These are phyloP conservation scores for Ardeotis arabs DNA, from an alignment of 2,113 vertebrate genomes.

Conservation along the genomic window DNA sequence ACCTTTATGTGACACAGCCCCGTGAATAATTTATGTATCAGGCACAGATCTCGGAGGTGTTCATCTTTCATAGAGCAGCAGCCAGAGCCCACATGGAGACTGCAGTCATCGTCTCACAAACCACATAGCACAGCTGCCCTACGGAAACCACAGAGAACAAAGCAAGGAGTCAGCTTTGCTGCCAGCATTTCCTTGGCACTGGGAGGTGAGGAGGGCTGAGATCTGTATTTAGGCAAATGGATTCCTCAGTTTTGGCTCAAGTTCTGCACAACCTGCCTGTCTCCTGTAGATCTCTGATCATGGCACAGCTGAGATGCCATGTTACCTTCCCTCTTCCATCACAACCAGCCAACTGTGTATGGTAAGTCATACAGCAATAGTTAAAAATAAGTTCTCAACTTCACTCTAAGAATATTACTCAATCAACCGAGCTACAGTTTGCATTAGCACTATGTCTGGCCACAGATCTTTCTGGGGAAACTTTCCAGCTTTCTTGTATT, in stretches of 20 bases:
- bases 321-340: background rate
- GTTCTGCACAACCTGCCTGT: background rate
- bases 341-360: background rate
- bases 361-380: background rate
- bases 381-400: background rate
- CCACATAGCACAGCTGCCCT: background rate
- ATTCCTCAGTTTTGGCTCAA: background rate
- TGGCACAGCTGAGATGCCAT: background rate
- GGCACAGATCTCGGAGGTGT: background rate
- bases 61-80: slow-evolving; percentile 27
- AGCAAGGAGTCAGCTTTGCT: background rate
- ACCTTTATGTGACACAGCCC: background rate
- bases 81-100: background rate
- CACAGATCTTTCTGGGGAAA: background rate
- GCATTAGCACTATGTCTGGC: background rate
- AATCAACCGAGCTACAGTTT: background rate
- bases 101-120: background rate
- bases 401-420: background rate
- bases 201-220: background rate
- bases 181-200: background rate
- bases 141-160: background rate
- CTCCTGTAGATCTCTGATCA: background rate
- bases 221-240: background rate
- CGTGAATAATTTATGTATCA: slow-evolving; percentile 44
- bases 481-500: background rate